These are phyloP conservation scores for Eptatretus burgeri DNA, from an alignment of 2,113 vertebrate species.

Conservation along the genomic window DNA sequence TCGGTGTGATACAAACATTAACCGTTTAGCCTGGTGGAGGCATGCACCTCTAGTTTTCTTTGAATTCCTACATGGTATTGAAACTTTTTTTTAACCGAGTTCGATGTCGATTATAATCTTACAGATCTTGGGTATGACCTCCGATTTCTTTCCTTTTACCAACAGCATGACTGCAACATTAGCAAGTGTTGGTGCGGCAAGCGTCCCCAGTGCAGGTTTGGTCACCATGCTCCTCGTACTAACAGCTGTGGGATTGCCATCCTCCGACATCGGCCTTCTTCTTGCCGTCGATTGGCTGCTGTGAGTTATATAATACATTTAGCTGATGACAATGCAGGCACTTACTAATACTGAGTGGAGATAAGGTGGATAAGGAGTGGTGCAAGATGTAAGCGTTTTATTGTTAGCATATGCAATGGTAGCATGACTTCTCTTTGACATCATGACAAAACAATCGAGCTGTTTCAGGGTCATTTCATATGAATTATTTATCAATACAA, in stretches of 20 bases:
- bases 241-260: slow-evolving; percentile 77
- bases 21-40: too few species aligned
- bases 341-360: neutral
- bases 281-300: slow-evolving; percentile 95
- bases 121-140: too few species aligned
- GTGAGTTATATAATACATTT: slow-evolving; percentile 29
- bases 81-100: too few species aligned
- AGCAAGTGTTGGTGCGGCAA: slow-evolving; percentile 78
- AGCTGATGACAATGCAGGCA: neutral
- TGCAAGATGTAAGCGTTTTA: neutral
- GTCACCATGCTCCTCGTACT: slow-evolving; percentile 96
- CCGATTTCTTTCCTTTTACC: neutral
- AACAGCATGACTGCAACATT: slow-evolving; percentile 69
- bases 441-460: too few species aligned
- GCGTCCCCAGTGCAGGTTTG: slow-evolving; percentile 78
- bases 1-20: too few species aligned
- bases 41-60: too few species aligned
- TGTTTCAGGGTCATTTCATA: too few species aligned
- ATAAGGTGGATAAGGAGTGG: neutral
- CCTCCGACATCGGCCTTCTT: slow-evolving; percentile 85
- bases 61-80: too few species aligned
- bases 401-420: too few species aligned
- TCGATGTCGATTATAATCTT: too few species aligned
- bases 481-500: too few species aligned
- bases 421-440: too few species aligned